Evolutionary conservation across 2,797 vertebrate genomes (phyloP).

Genomic region (Zenarchopterus dispar): DNA sequence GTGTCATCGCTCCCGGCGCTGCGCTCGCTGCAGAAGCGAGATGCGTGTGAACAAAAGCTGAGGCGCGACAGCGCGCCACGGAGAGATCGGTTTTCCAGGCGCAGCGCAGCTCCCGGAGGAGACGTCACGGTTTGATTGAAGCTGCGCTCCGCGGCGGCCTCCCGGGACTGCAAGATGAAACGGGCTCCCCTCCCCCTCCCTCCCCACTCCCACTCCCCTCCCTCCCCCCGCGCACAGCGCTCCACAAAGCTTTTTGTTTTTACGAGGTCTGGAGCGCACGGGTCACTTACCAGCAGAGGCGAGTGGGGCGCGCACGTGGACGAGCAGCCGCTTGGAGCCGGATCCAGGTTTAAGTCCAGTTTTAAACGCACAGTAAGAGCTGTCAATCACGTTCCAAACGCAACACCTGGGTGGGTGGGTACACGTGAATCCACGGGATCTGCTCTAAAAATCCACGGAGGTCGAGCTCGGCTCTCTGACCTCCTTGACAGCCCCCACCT

Average conservation of each 20-base stretch:
- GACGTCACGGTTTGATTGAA: conserved; percentile 88
- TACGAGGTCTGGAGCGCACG: conserved; percentile 75
- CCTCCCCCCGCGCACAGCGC: conserved; percentile 56
- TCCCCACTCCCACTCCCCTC: accelerated
- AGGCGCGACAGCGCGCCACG: conserved; percentile 71
- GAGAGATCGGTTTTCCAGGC: conserved; percentile 82
- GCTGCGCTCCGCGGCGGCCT: conserved; percentile 79
- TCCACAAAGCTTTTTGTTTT: conserved; percentile 81
- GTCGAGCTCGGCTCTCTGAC: conserved; percentile 38
- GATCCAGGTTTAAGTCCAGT: too few relatives aligned
- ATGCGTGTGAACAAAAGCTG: conserved; percentile 79
- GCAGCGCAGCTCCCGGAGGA: conserved; percentile 82
- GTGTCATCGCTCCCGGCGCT: conserved; percentile 63
- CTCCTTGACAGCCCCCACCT: conserved; percentile 53
- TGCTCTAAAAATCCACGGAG: too few relatives aligned
- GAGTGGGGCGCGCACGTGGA: conserved; percentile 9
- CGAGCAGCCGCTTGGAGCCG: too few relatives aligned
- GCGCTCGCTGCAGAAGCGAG: conserved; percentile 62
- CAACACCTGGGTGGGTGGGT: too few relatives aligned
- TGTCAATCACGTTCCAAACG: too few relatives aligned
- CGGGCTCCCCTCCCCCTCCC: conserved; percentile 61
- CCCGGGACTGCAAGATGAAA: conserved; percentile 84
- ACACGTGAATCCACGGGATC: too few relatives aligned
- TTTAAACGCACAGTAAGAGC: too few relatives aligned
- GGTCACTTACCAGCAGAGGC: conserved; percentile 77